Evolutionary conservation across 2,888 invertebrate genomes (phyloP).

Genomic region (Callinectes sapidus): DNA sequence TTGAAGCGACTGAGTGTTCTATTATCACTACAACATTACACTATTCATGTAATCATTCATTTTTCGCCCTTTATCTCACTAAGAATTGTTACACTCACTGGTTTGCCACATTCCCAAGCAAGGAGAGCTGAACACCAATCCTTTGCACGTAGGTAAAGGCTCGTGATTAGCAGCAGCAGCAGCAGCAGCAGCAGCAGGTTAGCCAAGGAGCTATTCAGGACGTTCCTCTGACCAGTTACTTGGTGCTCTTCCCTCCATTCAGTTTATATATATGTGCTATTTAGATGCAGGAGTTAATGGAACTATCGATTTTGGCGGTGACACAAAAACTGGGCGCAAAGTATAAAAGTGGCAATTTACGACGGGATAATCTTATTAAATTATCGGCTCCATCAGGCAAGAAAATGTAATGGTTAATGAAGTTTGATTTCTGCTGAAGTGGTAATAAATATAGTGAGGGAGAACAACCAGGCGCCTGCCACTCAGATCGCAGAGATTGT

Average conservation of each 20-base stretch:
- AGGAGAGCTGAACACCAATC: not conserved
- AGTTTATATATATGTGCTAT: not conserved
- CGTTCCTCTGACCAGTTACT: not conserved
- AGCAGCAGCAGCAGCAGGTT: not conserved
- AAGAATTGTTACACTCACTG: not conserved
- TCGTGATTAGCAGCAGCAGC: not conserved
- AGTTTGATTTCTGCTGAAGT: not conserved
- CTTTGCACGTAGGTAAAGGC: not conserved
- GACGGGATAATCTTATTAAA: slow-evolving; percentile 26
- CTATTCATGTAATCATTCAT: not conserved
- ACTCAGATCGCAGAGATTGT: not conserved
- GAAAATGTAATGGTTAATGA: not conserved
- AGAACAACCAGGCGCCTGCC: not conserved
- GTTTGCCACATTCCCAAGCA: not conserved
- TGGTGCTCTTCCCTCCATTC: not conserved
- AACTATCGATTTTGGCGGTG: not conserved
- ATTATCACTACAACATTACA: not conserved
- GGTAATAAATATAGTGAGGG: not conserved
- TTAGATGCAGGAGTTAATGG: slow-evolving; percentile 6
- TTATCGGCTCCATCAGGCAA: slow-evolving; percentile 19
- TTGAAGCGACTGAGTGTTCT: too few relatives aligned
- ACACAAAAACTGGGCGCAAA: slow-evolving; percentile 13
- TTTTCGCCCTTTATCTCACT: not conserved
- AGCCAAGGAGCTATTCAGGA: not conserved
- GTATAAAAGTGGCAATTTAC: not conserved